Evolutionary conservation across 2,888 invertebrate species (phyloP), one percentile per base, ranked within the genome.

Genomic region (Agrochola lota): DNA sequence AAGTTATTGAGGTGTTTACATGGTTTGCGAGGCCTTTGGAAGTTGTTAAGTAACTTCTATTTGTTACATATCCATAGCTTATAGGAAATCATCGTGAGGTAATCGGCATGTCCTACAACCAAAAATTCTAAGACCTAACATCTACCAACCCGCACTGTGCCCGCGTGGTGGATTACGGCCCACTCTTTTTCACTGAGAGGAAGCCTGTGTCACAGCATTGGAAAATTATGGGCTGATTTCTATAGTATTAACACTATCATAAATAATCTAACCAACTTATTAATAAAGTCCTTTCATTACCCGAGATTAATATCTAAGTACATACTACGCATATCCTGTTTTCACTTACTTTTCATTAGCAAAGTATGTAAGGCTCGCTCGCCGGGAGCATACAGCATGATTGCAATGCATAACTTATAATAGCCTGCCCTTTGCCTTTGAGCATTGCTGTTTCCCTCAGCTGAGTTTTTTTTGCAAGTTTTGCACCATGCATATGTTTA

Each of bases 381-480:
- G 52, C 71, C 35, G 59, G 59, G 30, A 66, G 55, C 71, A 57
- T 73, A 64, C 57, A 85, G 73, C 81, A 63, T 73, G 85, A 84
- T 84, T 85, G 85, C 83, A 83, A 83, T 85, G 85, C 81, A 85
- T 85, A 83, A 84, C 73, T 83, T 85, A 83, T 85, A 85, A 84
- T 80, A 77, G 40, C 62, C 72, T 72, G 70, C 59, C 72, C 63
- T 79, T 71, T 84, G 26, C 81, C 70, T 83, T 84, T 85, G 83
- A 83, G 67, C 70, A 55, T 26, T 67, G 59, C 63, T 68, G 70
- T 70, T 70, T 67, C n/a, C 35, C 71, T 64, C 60, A 59, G 74
- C 60, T 12, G 15, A 23, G 40, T 46, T 59, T 66, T 78, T 80
- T 71, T 68, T 82, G 46, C 46, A 80, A 66, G 60, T 74, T 71